Evolutionary conservation across 1,140 invertebrate species (phyloP).

Genomic region (Dendroctonus ponderosae): DNA sequence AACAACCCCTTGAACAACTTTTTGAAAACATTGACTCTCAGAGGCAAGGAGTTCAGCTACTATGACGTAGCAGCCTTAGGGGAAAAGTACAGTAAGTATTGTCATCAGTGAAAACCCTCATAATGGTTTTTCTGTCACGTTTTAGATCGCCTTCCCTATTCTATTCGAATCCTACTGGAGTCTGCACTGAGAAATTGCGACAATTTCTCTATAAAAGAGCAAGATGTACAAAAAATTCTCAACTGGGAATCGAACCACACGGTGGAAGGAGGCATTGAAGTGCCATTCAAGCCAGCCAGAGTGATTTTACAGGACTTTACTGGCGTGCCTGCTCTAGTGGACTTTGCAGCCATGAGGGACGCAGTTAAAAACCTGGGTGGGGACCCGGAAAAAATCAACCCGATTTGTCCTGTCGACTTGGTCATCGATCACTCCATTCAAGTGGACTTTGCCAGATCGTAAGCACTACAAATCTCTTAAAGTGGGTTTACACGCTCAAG

Average conservation of each 20-base stretch:
- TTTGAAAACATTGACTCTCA: constrained; percentile 65
- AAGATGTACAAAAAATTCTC: constrained; percentile 89
- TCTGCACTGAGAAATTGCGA: constrained; percentile 96
- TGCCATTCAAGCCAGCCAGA: constrained; percentile 92
- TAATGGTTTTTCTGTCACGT: constrained; percentile 34
- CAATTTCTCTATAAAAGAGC: constrained; percentile 82
- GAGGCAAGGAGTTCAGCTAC: constrained; percentile 68
- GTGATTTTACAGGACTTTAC: constrained; percentile 96
- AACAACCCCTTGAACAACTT: constrained; percentile 70
- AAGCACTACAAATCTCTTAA: constrained; percentile 48
- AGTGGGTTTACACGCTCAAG: background rate
- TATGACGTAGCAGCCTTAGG: constrained; percentile 71
- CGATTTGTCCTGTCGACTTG: constrained; percentile 94
- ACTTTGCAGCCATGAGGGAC: constrained; percentile 98
- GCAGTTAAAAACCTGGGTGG: constrained; percentile 84
- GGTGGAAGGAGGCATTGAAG: constrained; percentile 74
- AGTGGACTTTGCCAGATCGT: constrained; percentile 91
- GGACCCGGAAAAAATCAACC: constrained; percentile 93
- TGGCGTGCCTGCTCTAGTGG: constrained; percentile 97
- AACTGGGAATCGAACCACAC: constrained; percentile 82
- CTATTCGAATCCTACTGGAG: constrained; percentile 90
- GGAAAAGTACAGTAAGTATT: constrained; percentile 73
- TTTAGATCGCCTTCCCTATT: constrained; percentile 84
- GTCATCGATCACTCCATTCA: constrained; percentile 99
- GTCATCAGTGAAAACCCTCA: constrained; percentile 26